A percentile compares a stretch with the other conserved stretches of the same genome.
These are phyloP conservation scores for Rhizomys pruinosus DNA, from an alignment of 2,113 vertebrate genomes.

Conservation along the genomic window DNA sequence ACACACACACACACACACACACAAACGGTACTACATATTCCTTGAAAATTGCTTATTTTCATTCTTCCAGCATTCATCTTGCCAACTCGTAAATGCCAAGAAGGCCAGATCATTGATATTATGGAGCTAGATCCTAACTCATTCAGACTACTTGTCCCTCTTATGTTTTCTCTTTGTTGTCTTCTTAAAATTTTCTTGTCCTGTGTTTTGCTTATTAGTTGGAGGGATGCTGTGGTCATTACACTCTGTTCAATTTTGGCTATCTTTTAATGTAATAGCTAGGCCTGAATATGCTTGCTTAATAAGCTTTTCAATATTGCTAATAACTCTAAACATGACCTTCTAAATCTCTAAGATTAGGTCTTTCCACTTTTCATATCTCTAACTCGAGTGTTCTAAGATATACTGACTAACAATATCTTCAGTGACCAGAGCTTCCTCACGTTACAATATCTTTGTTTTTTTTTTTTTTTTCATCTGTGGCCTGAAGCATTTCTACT, in stretches of 20 bases:
- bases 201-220: slow-evolving; percentile 28
- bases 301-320: slow-evolving; percentile 27
- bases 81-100: background rate
- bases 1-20: too few species aligned
- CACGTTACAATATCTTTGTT: background rate
- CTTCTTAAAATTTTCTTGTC: slow-evolving; percentile 10
- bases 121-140: slow-evolving; percentile 9
- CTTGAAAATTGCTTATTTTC: slow-evolving; percentile 31
- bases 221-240: slow-evolving; percentile 31
- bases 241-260: background rate
- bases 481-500: slow-evolving; percentile 3
- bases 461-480: slow-evolving; percentile 20
- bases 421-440: background rate
- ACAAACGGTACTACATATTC: background rate
- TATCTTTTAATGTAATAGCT: slow-evolving; percentile 35
- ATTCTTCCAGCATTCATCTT: background rate
- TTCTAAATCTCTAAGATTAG: slow-evolving; percentile 41
- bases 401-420: background rate
- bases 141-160: slow-evolving; percentile 38
- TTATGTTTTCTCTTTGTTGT: slow-evolving; percentile 26
- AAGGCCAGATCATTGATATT: background rate
- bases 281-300: background rate
- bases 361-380: slow-evolving; percentile 36
- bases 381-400: slow-evolving; percentile 36
- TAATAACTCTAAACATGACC: background rate